These are phyloP conservation scores for Molorchus minor DNA, from an alignment of 2,888 invertebrate genomes.

Conservation along the genomic window DNA sequence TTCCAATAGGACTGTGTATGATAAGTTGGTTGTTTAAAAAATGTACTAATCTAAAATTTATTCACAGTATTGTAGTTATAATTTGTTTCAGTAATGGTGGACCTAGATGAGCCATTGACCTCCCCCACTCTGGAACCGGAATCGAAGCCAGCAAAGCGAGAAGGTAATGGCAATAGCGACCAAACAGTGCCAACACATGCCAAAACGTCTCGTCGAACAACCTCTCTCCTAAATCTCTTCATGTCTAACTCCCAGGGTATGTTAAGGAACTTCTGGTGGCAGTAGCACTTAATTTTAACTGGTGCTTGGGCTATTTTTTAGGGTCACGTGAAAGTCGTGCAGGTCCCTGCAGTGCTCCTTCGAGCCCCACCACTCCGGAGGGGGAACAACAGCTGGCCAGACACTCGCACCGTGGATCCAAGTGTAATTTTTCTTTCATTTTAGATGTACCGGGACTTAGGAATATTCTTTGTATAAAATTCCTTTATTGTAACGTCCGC, in stretches of 20 bases:
- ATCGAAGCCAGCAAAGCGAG: constrained; percentile 70
- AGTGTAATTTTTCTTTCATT: constrained; percentile 68
- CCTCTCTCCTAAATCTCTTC: constrained; percentile 94
- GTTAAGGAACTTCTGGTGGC: constrained; percentile 51
- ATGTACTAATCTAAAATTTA: too few species aligned
- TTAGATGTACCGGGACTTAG: constrained; percentile 31
- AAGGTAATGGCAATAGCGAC: constrained; percentile 67
- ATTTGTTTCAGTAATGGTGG: constrained; percentile 55
- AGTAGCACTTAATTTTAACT: constrained; percentile 61
- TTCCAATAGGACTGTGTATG: too few species aligned
- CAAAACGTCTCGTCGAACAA: constrained; percentile 90
- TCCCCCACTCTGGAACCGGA: constrained; percentile 57
- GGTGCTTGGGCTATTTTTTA: constrained; percentile 71
- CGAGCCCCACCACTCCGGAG: constrained; percentile 75
- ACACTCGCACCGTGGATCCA: constrained; percentile 83
- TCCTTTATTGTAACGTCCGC: constrained; percentile 22
- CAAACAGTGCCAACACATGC: constrained; percentile 66
- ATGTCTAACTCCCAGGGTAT: constrained; percentile 94
- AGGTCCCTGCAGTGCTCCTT: constrained; percentile 69
- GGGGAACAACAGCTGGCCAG: constrained; percentile 73
- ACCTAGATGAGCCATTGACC: constrained; percentile 56
- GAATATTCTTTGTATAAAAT: constrained; percentile 35
- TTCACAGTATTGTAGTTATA: too few species aligned
- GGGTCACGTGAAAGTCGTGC: constrained; percentile 67
- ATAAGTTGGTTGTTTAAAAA: too few species aligned